Evolutionary conservation across 30 jellyfish, hydroid and myxozoan species (phyloP).

Genomic region (Cassiopea xamachana): DNA sequence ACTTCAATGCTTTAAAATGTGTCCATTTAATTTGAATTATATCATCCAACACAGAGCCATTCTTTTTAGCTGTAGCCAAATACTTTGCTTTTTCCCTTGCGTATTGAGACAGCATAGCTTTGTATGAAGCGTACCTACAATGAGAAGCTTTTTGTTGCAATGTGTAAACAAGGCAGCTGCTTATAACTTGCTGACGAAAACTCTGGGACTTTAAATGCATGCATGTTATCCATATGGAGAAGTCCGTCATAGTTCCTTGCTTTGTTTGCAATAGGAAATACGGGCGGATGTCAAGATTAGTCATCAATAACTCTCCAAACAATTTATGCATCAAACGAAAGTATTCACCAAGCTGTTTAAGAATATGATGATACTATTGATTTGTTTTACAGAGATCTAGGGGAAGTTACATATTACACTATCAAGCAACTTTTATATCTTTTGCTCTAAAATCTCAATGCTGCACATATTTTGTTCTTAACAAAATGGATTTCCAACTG

Average conservation of each 20-base stretch:
- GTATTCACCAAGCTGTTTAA: too few relatives aligned
- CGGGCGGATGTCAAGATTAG: neutral
- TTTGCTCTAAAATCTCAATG: too few relatives aligned
- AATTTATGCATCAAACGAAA: too few relatives aligned
- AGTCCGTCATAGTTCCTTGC: neutral
- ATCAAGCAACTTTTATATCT: too few relatives aligned
- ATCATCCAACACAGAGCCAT: neutral
- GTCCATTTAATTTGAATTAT: conserved; percentile 5
- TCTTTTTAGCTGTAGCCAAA: neutral
- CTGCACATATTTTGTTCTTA: too few relatives aligned
- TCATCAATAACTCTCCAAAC: too few relatives aligned
- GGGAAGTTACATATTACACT: too few relatives aligned
- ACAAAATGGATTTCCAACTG: too few relatives aligned
- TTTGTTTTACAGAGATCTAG: too few relatives aligned
- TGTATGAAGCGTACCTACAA: neutral
- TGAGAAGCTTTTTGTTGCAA: neutral
- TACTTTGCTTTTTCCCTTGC: conserved; percentile 2
- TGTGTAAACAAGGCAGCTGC: neutral
- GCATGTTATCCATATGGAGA: neutral
- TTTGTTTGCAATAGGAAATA: neutral
- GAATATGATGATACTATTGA: too few relatives aligned
- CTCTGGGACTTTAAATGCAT: neutral
- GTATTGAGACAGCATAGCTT: neutral
- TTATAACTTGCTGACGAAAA: neutral
- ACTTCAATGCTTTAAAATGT: conserved; percentile 3